phyloP scores from a whole-genome alignment of 2,888 invertebrate genomes.

The Drosophila formosana region DNA sequence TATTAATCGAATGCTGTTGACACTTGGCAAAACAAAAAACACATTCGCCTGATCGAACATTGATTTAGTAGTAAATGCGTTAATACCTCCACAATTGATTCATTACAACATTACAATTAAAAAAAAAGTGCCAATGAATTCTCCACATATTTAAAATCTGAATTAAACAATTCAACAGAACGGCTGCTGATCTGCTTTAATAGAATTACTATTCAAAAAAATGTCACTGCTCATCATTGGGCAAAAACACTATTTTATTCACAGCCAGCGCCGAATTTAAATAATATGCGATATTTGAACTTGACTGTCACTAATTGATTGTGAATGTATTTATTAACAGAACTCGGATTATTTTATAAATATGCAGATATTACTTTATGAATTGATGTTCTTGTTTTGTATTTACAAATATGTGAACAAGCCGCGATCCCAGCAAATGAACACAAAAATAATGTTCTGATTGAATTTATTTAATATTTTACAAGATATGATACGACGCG shows the following conservation, averaged over 20 bases:
- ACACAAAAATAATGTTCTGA: conserved; percentile 35
- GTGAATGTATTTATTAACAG: conserved; percentile 25
- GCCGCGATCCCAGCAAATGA: conserved; percentile 8
- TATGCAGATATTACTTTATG: neutral
- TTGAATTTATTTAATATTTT: conserved; percentile 66
- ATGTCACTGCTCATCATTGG: neutral
- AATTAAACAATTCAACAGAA: no score
- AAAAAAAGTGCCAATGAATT: no score
- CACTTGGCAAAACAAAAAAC: conserved; percentile 40
- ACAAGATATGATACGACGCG: conserved; percentile 36
- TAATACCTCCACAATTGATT: neutral
- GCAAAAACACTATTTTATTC: neutral
- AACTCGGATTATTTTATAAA: neutral
- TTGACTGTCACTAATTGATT: conserved; percentile 15
- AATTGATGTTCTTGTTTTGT: neutral
- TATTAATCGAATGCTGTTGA: conserved; percentile 72
- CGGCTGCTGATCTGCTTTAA: neutral
- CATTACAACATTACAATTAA: no score
- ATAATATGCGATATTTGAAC: neutral
- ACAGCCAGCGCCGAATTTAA: neutral
- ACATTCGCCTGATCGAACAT: conserved; percentile 12
- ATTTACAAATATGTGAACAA: neutral
- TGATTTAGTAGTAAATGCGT: conserved; percentile 6
- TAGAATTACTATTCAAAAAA: neutral
- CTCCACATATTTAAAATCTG: no score